Percentiles rank a stretch among this genome's conserved stretches.
These are phyloP conservation scores for Acanthiza pusilla DNA, from an alignment of 2,797 vertebrate species.

Conservation along the genomic window DNA sequence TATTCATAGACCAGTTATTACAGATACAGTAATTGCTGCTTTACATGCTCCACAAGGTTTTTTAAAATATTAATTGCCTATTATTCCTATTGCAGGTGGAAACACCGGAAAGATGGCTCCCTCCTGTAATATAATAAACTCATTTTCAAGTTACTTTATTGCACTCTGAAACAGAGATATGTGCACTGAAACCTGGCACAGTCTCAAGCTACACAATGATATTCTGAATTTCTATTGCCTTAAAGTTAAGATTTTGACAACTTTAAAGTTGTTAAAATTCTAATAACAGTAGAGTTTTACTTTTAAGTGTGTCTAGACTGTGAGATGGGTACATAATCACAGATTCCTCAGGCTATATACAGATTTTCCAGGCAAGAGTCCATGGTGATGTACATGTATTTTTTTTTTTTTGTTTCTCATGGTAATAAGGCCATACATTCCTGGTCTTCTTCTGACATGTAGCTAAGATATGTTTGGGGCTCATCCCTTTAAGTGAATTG, in stretches of 20 bases:
- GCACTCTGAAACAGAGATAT: neutral
- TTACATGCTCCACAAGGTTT: constrained; percentile 47
- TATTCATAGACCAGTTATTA: constrained; percentile 64
- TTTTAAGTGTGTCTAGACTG: neutral
- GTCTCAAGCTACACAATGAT: accelerated
- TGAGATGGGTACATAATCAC: neutral
- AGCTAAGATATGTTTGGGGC: neutral
- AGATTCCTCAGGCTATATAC: neutral
- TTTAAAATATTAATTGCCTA: constrained; percentile 68
- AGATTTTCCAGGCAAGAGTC: neutral
- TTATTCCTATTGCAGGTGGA: constrained; percentile 52
- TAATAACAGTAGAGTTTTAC: neutral
- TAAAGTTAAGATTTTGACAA: neutral
- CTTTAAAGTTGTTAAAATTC: neutral
- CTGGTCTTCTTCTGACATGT: neutral
- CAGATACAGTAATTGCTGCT: constrained; percentile 53
- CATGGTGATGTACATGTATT: accelerated
- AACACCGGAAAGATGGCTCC: neutral
- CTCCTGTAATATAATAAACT: neutral
- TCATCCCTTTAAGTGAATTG: accelerated
- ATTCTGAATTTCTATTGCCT: neutral
- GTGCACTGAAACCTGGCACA: neutral
- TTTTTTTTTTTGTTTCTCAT: neutral
- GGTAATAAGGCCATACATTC: accelerated
- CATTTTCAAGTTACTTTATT: neutral